Evolutionary conservation across 2,113 vertebrate genomes (phyloP), one percentile per base, ranked within the genome.

Genomic region (cat (Felis catus)): DNA sequence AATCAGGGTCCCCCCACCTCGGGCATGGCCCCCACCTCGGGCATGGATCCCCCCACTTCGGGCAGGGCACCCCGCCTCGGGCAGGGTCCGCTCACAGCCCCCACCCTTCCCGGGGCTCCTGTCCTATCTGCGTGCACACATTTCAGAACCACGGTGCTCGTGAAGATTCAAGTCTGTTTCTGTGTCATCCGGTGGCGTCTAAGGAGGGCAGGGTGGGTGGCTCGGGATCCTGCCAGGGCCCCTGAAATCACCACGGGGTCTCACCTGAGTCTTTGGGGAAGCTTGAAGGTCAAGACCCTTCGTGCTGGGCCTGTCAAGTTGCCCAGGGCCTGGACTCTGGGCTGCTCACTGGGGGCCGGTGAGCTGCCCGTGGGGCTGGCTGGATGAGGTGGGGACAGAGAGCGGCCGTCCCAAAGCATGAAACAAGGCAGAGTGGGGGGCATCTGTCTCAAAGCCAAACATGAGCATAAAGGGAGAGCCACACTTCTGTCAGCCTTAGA

Each of bases 401-500:
- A 6, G 73, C 2, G 25, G 25, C 25, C 1, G 3, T 45, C 12
- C 39, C 39, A 15, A 41, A 76, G 12, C 12, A 41, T 29, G 73
- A 45, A 45, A 45, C 25, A 15, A 13, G 39, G 73, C 39, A 7
- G 39, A 27, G 39, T 4, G 1, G 73, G 41, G 39, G 41, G 3
- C 27, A 7, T 14, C 15, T 12, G 25, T 76, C 73, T 76, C 41
- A 1, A 29, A 36, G 25, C 41, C 41, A 45, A 41, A 45, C 5
- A 14, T 45, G 41, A 14, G 39, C 39, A 27, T 27, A 6, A 29
- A 45, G 39, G 70, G 70, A 6, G 70, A 39, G 21, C 36, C 70
- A 23, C 0, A 0, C 73, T 45, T 16, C 39, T 13, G 1, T 4
- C 39, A 16, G 39, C 25, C 73, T 4, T 5, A 25, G 3, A 16